A percentile compares a stretch with the other conserved stretches of the same genome.
phyloP scores from a whole-genome alignment of 2,888 invertebrate genomes.

The Leucozona laternaria region DNA sequence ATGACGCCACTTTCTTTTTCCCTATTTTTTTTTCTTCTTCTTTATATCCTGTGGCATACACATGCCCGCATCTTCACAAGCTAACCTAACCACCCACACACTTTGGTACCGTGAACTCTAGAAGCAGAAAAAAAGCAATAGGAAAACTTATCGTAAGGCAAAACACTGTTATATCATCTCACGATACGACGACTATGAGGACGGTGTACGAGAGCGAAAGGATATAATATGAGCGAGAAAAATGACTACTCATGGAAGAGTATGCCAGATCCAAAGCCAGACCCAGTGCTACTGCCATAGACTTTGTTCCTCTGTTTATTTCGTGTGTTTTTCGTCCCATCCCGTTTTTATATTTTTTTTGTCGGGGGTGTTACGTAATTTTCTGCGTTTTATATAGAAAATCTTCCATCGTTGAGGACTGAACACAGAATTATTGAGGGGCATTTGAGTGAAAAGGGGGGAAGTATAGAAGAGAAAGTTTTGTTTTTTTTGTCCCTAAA shows the following conservation, averaged over 20 bases:
- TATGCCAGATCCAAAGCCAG: constrained; percentile 57
- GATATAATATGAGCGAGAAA: constrained; percentile 47
- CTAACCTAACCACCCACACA: constrained; percentile 35
- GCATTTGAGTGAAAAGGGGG: constrained; percentile 4
- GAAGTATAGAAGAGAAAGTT: constrained; percentile 31
- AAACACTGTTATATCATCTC: constrained; percentile 73
- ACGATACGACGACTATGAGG: constrained; percentile 15
- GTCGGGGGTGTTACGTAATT: constrained; percentile 72
- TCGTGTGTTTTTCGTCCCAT: constrained; percentile 54
- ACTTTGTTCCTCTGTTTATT: constrained; percentile 54
- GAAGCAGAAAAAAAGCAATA: constrained; percentile 36
- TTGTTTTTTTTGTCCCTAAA: constrained; percentile 18
- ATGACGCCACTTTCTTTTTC: constrained; percentile 63
- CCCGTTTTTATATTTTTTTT: constrained; percentile 45
- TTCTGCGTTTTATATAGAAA: constrained; percentile 75
- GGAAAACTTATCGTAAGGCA: constrained; percentile 62
- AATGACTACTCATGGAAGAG: constrained; percentile 31
- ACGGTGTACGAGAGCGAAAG: constrained; percentile 54
- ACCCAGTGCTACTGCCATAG: constrained; percentile 46
- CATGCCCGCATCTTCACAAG: constrained; percentile 4
- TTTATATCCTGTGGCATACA: constrained; percentile 32
- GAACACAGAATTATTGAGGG: neutral
- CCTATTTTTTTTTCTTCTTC: neutral
- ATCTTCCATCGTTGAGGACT: constrained; percentile 47
- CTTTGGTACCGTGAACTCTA: constrained; percentile 52